phyloP scores from a whole-genome alignment of 2,888 invertebrate genomes.

The Hipparchia sbordonii region DNA sequence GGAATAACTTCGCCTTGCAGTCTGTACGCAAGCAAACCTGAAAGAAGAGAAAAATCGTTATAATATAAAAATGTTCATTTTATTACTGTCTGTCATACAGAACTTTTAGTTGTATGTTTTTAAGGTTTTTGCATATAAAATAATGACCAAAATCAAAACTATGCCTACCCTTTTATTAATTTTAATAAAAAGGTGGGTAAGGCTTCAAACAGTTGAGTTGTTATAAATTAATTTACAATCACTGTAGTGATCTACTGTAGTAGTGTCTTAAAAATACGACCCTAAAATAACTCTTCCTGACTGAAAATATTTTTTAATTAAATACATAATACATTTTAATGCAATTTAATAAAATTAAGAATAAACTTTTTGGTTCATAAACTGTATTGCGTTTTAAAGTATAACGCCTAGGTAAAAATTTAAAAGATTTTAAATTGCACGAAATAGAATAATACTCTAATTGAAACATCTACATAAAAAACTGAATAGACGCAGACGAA shows the following conservation, averaged over 20 bases:
- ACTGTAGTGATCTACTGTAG: too few species aligned
- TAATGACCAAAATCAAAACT: too few species aligned
- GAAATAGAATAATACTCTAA: slow-evolving; percentile 24
- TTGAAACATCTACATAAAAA: slow-evolving; percentile 15
- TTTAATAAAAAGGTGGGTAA: too few species aligned
- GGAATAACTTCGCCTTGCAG: slow-evolving; percentile 30
- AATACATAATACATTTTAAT: slow-evolving; percentile 4
- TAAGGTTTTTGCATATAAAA: too few species aligned
- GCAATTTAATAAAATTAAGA: slow-evolving; percentile 6
- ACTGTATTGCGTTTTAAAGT: slow-evolving; percentile 8
- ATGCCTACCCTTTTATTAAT: too few species aligned
- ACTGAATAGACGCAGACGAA: slow-evolving; percentile 27
- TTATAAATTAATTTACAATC: too few species aligned
- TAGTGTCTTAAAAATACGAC: too few species aligned
- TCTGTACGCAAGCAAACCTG: slow-evolving; percentile 32
- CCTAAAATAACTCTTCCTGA: too few species aligned
- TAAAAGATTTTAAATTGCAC: slow-evolving; percentile 22
- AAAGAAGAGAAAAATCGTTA: slow-evolving; percentile 26
- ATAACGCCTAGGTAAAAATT: background rate
- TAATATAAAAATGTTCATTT: background rate
- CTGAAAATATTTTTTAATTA: too few species aligned
- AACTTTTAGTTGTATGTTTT: too few species aligned
- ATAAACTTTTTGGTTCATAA: slow-evolving; percentile 9
- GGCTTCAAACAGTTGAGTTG: too few species aligned
- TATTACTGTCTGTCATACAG: too few species aligned